A percentile compares a stretch with the other conserved stretches of the same genome.
Conservation (phyloP, 2,797 vertebrate species). For the Sebastolobus alascanus region DNA sequence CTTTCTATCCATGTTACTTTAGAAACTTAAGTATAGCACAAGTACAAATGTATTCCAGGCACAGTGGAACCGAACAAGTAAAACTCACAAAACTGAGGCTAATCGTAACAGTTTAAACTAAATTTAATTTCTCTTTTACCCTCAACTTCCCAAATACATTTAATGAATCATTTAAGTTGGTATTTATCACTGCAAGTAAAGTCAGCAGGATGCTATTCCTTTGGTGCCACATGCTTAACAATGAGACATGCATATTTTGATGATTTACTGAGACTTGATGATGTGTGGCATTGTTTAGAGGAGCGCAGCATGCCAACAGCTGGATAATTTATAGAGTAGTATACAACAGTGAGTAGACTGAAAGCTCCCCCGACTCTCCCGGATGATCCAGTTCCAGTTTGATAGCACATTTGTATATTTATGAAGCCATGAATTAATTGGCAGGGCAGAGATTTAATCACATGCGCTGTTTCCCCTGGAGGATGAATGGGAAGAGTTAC, state of each 20-base stretch:
- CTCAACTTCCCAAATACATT: not conserved
- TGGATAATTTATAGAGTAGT: conserved; percentile 62
- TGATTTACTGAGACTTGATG: conserved; percentile 41
- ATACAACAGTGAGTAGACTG: conserved; percentile 52
- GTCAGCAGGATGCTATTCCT: conserved; percentile 20
- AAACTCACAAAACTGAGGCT: conserved; percentile 1
- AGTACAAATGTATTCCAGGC: not conserved
- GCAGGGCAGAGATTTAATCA: conserved; percentile 82
- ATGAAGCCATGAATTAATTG: conserved; percentile 85
- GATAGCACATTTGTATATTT: conserved; percentile 83
- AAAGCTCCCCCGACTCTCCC: conserved; percentile 48
- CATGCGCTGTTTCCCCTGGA: conserved; percentile 73
- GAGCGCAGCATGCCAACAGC: conserved; percentile 37
- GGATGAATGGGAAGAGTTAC: conserved; percentile 73
- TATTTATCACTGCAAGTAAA: conserved; percentile 25
- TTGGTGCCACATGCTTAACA: conserved; percentile 19
- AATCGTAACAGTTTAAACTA: not conserved
- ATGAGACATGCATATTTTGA: conserved; percentile 16
- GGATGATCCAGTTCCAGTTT: conserved; percentile 77
- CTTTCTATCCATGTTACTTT: not conserved
- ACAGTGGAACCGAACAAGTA: not conserved
- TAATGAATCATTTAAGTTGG: conserved; percentile 16
- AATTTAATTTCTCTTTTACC: not conserved
- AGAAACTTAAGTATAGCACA: not conserved
- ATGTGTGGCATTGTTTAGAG: conserved; percentile 54